Conservation (phyloP, 2,888 invertebrate species). For the Sphaeridia pumilis region DNA sequence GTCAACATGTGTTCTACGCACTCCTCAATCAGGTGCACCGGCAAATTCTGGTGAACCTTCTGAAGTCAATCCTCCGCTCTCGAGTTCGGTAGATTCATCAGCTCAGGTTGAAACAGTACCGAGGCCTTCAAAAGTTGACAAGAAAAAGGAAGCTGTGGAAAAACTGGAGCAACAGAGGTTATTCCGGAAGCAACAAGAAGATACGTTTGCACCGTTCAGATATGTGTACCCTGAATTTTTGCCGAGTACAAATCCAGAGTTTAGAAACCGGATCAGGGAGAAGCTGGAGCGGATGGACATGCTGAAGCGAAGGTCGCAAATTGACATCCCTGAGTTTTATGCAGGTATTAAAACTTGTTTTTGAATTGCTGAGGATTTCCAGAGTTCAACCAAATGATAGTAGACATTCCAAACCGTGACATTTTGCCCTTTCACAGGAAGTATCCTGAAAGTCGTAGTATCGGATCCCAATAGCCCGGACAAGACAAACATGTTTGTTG, state of each 20-base stretch:
- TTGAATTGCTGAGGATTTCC: background rate
- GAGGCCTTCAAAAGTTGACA: no score
- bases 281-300: conserved; percentile 85
- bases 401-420: background rate
- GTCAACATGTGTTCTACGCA: no score
- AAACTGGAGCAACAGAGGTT: background rate
- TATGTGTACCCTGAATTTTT: conserved; percentile 82
- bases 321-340: conserved; percentile 96
- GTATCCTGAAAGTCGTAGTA: conserved; percentile 73
- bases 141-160: no score
- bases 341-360: conserved; percentile 56
- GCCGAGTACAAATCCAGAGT: conserved; percentile 66
- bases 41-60: no score
- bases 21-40: no score
- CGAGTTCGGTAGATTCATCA: no score
- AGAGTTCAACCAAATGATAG: background rate
- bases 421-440: conserved; percentile 49
- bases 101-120: no score
- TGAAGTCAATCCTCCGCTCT: no score
- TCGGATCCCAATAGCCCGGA: conserved; percentile 74
- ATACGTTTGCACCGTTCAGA: conserved; percentile 43
- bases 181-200: conserved; percentile 15
- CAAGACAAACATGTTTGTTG: conserved; percentile 75
- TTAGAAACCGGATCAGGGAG: conserved; percentile 69
- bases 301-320: conserved; percentile 64